A percentile compares a stretch with the other conserved stretches of the same genome.
phyloP scores from a whole-genome alignment of 2,888 invertebrate genomes.

The Heliconius charithonia region DNA sequence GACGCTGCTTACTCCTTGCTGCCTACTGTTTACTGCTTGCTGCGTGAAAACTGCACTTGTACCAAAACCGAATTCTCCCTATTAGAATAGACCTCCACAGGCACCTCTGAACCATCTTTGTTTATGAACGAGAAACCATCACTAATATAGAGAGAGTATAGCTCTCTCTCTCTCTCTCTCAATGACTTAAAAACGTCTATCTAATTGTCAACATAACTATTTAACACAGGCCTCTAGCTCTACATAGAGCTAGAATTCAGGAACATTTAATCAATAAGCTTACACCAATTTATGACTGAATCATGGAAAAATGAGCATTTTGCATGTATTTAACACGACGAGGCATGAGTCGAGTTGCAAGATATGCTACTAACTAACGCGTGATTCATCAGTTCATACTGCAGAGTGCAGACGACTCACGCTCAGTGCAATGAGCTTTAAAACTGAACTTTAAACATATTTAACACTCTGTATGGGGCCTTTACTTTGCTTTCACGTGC shows the following conservation, averaged over 20 bases:
- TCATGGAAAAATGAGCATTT: constrained; percentile 18
- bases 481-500: too few species aligned
- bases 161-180: too few species aligned
- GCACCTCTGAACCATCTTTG: background rate
- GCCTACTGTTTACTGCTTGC: background rate
- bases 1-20: background rate
- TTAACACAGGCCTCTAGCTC: background rate
- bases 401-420: constrained; percentile 12
- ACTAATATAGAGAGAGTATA: too few species aligned
- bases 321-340: constrained; percentile 22
- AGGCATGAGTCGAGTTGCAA: constrained; percentile 20
- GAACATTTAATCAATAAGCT: background rate
- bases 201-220: background rate
- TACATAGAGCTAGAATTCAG: background rate
- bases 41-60: background rate
- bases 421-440: constrained; percentile 14
- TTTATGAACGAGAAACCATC: background rate
- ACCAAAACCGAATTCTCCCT: background rate
- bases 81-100: background rate
- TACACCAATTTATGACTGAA: background rate
- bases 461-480: too few species aligned
- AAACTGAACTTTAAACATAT: constrained; percentile 3
- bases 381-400: constrained; percentile 34
- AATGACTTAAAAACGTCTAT: too few species aligned
- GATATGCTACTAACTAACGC: constrained; percentile 28